phyloP scores from a whole-genome alignment of 2,113 vertebrate genomes.

The Neopipo cinnamomea region DNA sequence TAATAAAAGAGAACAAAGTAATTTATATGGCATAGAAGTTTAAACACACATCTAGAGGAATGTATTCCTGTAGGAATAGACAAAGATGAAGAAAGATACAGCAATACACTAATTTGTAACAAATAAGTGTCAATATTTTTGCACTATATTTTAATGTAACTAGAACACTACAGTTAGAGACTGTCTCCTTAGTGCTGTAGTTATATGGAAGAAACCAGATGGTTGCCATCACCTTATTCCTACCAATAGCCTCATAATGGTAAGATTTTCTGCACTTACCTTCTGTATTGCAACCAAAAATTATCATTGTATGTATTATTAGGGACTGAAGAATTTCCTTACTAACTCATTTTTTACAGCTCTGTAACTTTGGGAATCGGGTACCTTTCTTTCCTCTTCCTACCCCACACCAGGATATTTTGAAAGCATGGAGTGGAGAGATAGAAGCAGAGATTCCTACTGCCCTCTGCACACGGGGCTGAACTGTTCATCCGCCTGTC shows the following conservation, averaged over 20 bases:
- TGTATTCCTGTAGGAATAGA: neutral
- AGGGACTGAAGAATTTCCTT: neutral
- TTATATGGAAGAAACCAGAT: neutral
- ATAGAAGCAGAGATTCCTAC: neutral
- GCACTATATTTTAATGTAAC: neutral
- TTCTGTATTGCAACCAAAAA: neutral
- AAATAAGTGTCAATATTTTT: neutral
- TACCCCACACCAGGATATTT: neutral
- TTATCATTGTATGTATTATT: neutral
- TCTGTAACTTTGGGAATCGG: neutral
- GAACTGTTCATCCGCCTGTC: neutral
- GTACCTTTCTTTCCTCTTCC: neutral
- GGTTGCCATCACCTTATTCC: neutral
- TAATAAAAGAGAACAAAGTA: neutral
- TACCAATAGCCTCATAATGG: neutral
- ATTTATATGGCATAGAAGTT: neutral
- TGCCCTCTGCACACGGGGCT: fast-evolving
- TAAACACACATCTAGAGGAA: neutral
- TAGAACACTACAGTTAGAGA: neutral
- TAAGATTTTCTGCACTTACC: neutral
- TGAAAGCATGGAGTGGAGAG: neutral
- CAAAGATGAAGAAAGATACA: neutral
- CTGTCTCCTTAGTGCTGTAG: neutral
- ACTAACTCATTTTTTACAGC: neutral
- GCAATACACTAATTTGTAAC: neutral